Conservation (phyloP, 2,113 vertebrate species). For the Atrichornis clamosus region DNA sequence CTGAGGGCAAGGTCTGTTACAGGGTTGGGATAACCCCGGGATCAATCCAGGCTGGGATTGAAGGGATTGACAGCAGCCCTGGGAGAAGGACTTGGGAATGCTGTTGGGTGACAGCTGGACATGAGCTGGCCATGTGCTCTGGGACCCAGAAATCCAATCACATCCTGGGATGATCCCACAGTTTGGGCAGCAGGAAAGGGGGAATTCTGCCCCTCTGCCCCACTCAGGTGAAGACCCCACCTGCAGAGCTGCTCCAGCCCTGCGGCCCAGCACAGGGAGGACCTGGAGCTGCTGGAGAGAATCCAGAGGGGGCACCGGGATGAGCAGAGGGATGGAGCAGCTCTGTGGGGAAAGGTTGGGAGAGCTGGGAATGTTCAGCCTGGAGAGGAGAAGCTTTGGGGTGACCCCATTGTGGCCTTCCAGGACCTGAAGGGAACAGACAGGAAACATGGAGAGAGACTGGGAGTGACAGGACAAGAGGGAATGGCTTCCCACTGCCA, state of each 20-base stretch:
- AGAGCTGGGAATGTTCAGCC: background rate
- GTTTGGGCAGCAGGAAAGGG: background rate
- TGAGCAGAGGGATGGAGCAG: background rate
- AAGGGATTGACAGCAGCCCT: background rate
- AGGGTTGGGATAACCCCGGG: background rate
- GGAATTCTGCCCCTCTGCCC: background rate
- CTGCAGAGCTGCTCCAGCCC: background rate
- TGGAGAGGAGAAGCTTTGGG: background rate
- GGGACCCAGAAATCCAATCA: background rate
- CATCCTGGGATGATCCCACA: background rate
- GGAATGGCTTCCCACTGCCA: rapidly evolving
- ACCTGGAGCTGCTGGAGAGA: background rate
- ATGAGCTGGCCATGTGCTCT: rapidly evolving
- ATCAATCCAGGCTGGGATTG: background rate
- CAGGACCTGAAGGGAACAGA: background rate
- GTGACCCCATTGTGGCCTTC: rapidly evolving
- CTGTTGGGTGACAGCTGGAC: background rate
- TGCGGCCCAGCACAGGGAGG: background rate
- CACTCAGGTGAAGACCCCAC: background rate
- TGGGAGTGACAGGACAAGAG: background rate
- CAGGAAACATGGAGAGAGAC: rapidly evolving
- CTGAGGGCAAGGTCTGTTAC: rapidly evolving
- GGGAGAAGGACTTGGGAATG: background rate
- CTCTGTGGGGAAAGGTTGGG: background rate
- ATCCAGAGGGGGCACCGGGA: background rate